Percentiles rank a stretch among this genome's conserved stretches.
Conservation (phyloP, 1,140 invertebrate species). For the Ips typographus region DNA sequence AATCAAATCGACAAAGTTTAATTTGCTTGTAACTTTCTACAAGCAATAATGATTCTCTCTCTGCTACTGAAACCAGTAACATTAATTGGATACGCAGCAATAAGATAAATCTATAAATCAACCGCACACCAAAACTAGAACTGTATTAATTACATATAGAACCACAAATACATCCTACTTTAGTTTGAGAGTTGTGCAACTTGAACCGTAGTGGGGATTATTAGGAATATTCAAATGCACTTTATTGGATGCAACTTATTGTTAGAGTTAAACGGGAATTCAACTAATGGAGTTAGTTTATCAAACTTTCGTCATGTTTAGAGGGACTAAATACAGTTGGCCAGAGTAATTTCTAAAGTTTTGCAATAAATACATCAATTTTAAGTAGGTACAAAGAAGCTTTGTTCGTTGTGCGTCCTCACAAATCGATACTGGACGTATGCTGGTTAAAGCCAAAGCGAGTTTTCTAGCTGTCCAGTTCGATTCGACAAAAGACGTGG, state of each 20-base stretch:
- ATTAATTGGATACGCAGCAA: not conserved
- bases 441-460: not conserved
- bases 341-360: not conserved
- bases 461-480: slow-evolving; percentile 1
- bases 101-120: slow-evolving; percentile 1
- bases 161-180: not conserved
- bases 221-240: not conserved
- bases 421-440: not conserved
- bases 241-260: not conserved
- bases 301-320: not conserved
- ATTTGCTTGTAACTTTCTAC: too few relatives aligned
- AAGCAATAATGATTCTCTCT: not conserved
- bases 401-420: not conserved
- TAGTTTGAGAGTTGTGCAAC: not conserved
- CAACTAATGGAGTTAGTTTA: not conserved
- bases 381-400: not conserved
- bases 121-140: not conserved
- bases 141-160: slow-evolving; percentile 1
- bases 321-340: not conserved
- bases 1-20: too few relatives aligned
- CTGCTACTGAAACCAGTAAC: too few relatives aligned
- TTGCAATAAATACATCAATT: not conserved
- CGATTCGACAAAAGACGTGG: not conserved
- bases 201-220: not conserved
- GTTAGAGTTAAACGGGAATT: not conserved